Percentiles rank a stretch among this genome's conserved stretches.
These are phyloP conservation scores for Anastrepha ludens DNA, from an alignment of 1,140 invertebrate genomes.

Conservation along the genomic window DNA sequence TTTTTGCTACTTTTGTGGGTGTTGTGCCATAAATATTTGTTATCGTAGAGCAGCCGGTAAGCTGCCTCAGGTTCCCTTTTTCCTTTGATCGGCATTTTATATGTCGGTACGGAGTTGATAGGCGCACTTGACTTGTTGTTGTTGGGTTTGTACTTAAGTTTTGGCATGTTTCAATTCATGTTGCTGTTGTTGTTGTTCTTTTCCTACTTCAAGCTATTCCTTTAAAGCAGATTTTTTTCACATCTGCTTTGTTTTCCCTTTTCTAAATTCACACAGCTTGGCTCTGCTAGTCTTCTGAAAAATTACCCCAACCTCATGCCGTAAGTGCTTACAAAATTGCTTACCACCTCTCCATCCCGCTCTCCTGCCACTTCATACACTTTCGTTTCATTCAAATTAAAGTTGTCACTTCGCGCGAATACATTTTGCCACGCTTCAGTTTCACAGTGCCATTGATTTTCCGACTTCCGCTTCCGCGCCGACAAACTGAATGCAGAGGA, in stretches of 20 bases:
- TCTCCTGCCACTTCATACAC: background rate
- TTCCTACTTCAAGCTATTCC: too few relatives aligned
- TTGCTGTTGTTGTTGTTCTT: too few relatives aligned
- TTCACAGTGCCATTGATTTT: conserved; percentile 18
- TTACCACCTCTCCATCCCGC: background rate
- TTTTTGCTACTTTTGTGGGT: background rate
- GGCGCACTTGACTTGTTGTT: too few relatives aligned
- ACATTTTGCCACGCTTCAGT: conserved; percentile 29
- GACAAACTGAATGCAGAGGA: background rate
- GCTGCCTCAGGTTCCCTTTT: background rate
- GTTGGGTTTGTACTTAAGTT: too few relatives aligned
- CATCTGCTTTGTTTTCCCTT: too few relatives aligned
- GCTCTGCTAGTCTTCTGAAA: too few relatives aligned
- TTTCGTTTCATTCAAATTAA: background rate
- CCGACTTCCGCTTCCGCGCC: background rate
- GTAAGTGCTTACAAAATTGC: background rate
- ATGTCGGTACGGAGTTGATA: too few relatives aligned
- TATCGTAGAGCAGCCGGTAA: background rate
- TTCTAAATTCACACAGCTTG: too few relatives aligned
- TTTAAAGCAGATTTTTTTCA: too few relatives aligned
- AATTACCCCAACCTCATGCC: background rate
- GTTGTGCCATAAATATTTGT: conserved; percentile 36
- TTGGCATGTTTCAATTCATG: too few relatives aligned
- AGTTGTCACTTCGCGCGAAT: conserved; percentile 25
- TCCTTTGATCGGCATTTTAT: too few relatives aligned